Evolutionary conservation across 2,888 invertebrate genomes (phyloP).

Genomic region (Lasioglossum lativentre): DNA sequence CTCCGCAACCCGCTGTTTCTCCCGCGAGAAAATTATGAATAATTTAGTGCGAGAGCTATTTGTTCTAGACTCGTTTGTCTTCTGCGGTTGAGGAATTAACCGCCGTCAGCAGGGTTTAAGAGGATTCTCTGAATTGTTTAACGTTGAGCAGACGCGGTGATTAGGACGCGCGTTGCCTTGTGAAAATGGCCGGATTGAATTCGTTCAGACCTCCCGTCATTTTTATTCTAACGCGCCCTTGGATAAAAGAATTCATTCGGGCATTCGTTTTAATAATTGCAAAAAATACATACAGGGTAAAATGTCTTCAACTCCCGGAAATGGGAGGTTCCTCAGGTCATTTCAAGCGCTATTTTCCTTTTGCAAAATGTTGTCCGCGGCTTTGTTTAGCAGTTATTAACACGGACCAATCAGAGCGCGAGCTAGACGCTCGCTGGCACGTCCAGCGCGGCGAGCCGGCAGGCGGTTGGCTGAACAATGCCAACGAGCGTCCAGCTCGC

Average conservation of each 20-base stretch:
- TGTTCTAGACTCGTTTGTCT: slow-evolving; percentile 22
- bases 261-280: not conserved
- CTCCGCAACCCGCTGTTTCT: not conserved
- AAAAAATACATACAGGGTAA: too few species aligned
- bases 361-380: too few species aligned
- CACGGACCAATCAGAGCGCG: too few species aligned
- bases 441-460: too few species aligned
- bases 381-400: too few species aligned
- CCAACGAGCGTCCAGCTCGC: too few species aligned
- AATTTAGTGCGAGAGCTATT: not conserved
- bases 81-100: not conserved
- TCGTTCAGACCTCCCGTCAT: not conserved
- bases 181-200: not conserved
- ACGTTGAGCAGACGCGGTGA: not conserved
- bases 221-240: not conserved
- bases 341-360: too few species aligned
- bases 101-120: not conserved
- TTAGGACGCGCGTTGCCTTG: not conserved
- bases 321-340: too few species aligned
- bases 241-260: not conserved
- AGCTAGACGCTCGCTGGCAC: too few species aligned
- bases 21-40: not conserved
- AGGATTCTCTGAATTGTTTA: not conserved
- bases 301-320: too few species aligned
- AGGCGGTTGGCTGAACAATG: too few species aligned